These are phyloP conservation scores for Brachionichthys hirsutus DNA, from an alignment of 2,113 vertebrate species.

Conservation along the genomic window DNA sequence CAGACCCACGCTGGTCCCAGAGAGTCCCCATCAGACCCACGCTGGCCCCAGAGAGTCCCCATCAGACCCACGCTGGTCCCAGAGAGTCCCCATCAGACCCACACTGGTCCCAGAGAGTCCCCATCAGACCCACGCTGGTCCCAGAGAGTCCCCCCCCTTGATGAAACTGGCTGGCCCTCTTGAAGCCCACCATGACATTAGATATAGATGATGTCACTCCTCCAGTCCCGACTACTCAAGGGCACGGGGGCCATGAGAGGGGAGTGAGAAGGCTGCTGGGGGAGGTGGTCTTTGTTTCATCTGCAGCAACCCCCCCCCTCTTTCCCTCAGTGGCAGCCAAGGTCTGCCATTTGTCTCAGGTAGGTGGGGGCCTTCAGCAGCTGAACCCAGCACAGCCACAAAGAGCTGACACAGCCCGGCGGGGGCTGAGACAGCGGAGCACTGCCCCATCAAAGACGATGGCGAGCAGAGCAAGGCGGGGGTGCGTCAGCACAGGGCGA, in stretches of 20 bases:
- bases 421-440: too few relatives aligned
- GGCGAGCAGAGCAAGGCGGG: slow-evolving; percentile 6
- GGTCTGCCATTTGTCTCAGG: slow-evolving; percentile 19
- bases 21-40: slow-evolving; percentile 42
- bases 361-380: slow-evolving; percentile 35
- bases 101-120: too few relatives aligned
- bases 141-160: too few relatives aligned
- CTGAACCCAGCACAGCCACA: slow-evolving; percentile 12
- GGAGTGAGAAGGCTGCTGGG: slow-evolving; percentile 29
- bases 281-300: slow-evolving; percentile 67
- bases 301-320: slow-evolving; percentile 12
- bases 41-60: too few relatives aligned
- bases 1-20: too few relatives aligned
- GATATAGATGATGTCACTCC: slow-evolving; percentile 72
- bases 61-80: too few relatives aligned
- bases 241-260: slow-evolving; percentile 55
- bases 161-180: slow-evolving; percentile 51
- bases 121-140: slow-evolving; percentile 36
- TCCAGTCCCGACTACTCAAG: slow-evolving; percentile 50
- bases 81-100: too few relatives aligned
- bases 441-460: slow-evolving; percentile 8
- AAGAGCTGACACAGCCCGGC: slow-evolving; percentile 22
- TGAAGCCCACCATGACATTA: slow-evolving; percentile 49
- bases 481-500: slow-evolving; percentile 42
- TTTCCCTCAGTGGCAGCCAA: background rate